Evolutionary conservation across 1,140 invertebrate genomes (phyloP).

Genomic region (Pemphigus obesinymphae): DNA sequence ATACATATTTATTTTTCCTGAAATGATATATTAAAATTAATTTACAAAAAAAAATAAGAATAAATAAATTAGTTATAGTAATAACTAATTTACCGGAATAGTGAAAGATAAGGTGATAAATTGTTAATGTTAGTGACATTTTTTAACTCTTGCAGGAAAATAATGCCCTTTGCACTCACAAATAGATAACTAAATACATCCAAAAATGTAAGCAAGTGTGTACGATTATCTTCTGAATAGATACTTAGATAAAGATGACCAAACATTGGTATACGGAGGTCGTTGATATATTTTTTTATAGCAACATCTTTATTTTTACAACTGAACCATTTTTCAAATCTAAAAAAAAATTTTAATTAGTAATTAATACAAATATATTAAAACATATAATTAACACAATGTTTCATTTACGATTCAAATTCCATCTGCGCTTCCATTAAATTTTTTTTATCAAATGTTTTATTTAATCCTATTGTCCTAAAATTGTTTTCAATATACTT

Average conservation of each 20-base stretch:
- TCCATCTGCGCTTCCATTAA: background rate
- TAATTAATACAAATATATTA: too few relatives aligned
- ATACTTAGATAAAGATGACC: slow-evolving; percentile 26
- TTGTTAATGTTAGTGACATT: background rate
- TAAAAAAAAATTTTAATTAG: slow-evolving; percentile 15
- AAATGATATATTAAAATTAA: background rate
- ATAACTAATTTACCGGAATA: background rate
- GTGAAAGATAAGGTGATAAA: background rate
- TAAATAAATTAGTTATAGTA: background rate
- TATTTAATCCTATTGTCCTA: background rate
- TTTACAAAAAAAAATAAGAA: background rate
- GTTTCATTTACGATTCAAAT: background rate
- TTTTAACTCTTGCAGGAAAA: background rate
- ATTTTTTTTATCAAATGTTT: background rate
- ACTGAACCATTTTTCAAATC: slow-evolving; percentile 8
- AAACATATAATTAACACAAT: too few relatives aligned
- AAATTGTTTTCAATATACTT: background rate
- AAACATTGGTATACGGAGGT: background rate
- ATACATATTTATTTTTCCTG: slow-evolving; percentile 2
- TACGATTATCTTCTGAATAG: background rate
- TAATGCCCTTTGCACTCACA: background rate
- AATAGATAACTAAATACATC: background rate
- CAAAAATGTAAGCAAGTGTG: background rate
- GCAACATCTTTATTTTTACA: background rate
- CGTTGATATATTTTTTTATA: background rate